A percentile compares a stretch with the other conserved stretches of the same genome.
Evolutionary conservation across 2,113 vertebrate species (phyloP).

Genomic region (Pica pica): DNA sequence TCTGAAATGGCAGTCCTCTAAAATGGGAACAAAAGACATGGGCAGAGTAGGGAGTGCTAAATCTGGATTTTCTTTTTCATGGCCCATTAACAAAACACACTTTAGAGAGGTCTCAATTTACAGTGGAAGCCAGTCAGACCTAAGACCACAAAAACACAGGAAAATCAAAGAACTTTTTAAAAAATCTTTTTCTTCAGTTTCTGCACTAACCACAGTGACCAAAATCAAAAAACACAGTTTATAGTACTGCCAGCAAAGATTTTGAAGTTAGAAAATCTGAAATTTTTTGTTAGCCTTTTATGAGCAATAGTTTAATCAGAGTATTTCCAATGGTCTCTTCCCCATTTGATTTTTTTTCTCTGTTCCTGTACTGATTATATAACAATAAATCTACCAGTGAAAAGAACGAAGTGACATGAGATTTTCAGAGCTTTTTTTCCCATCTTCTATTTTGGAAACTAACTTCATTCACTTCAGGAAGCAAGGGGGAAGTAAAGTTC

Average conservation of each 20-base stretch:
- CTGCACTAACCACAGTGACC: not conserved
- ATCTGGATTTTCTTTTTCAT: slow-evolving; percentile 22
- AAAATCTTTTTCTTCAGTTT: not conserved
- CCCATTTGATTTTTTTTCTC: not conserved
- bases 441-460: not conserved
- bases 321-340: not conserved
- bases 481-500: not conserved
- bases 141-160: not conserved
- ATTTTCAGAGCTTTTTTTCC: not conserved
- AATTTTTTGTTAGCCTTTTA: not conserved
- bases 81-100: slow-evolving; percentile 12
- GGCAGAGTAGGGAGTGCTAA: not conserved
- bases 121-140: not conserved
- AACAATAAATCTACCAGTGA: not conserved
- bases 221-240: not conserved
- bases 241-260: not conserved
- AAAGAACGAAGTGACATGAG: not conserved
- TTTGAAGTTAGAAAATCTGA: not conserved
- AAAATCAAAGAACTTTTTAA: not conserved
- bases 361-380: not conserved
- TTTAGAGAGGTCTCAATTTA: slow-evolving; percentile 10
- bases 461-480: not conserved
- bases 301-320: not conserved
- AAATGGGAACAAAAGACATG: not conserved
- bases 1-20: not conserved